A percentile compares a stretch with the other conserved stretches of the same genome.
Conservation (phyloP, 2,797 vertebrate genomes). For the Lutjanus argentimaculatus region DNA sequence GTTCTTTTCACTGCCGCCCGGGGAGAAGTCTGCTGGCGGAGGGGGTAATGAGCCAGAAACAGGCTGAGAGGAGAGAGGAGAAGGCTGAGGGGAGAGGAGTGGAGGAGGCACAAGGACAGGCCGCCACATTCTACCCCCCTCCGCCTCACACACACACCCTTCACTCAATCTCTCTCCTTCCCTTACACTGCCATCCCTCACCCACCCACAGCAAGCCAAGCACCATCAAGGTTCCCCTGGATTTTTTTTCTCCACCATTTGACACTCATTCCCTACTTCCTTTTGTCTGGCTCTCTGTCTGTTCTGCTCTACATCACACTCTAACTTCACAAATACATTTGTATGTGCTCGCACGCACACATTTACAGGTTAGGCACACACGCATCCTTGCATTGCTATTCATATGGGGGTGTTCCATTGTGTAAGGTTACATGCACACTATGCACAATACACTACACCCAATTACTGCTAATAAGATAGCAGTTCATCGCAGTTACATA, state of each 20-base stretch:
- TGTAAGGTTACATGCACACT: conserved; percentile 36
- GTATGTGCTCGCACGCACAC: conserved; percentile 54
- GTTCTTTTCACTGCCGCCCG: conserved; percentile 84
- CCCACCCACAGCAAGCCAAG: conserved; percentile 54
- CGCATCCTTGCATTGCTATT: conserved; percentile 44
- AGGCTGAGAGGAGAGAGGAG: conserved; percentile 74
- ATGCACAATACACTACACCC: conserved; percentile 43
- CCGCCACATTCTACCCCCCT: conserved; percentile 48
- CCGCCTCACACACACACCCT: conserved; percentile 58
- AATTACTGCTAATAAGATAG: conserved; percentile 30
- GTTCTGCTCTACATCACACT: conserved; percentile 73
- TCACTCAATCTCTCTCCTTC: conserved; percentile 71
- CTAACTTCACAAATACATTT: conserved; percentile 67
- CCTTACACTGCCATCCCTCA: conserved; percentile 46
- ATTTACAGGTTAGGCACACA: conserved; percentile 52
- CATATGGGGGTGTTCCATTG: conserved; percentile 29
- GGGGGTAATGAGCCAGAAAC: conserved; percentile 88
- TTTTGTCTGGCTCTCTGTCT: conserved; percentile 58
- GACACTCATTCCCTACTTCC: conserved; percentile 66
- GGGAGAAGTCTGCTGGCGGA: conserved; percentile 86
- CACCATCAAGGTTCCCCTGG: conserved; percentile 69
- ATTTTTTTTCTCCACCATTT: conserved; percentile 51
- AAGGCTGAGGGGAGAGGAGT: conserved; percentile 73
- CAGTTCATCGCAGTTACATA: conserved; percentile 13
- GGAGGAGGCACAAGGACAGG: conserved; percentile 85